Conservation (phyloP, 92 coral and sea anemone genomes). For the Actinernus sp. region DNA sequence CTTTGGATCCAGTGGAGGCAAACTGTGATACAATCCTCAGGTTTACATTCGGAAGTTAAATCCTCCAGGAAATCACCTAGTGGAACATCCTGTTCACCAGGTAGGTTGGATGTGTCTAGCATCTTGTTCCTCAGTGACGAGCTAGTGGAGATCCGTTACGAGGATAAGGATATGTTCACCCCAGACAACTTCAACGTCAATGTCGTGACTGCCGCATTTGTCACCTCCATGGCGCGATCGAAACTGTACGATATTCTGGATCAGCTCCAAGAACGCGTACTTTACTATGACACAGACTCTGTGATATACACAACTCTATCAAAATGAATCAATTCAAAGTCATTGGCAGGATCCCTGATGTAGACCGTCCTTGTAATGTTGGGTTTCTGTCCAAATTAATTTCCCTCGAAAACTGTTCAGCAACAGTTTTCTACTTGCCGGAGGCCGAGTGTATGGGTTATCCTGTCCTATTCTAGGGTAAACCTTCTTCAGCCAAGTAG, state of each 20-base stretch:
- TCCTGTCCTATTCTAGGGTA: slow-evolving; percentile 16
- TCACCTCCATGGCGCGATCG: slow-evolving; percentile 8
- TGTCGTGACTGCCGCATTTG: slow-evolving; percentile 7
- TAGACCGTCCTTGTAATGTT: slow-evolving; percentile 50
- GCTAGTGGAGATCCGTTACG: slow-evolving; percentile 5
- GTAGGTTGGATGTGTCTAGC: background rate
- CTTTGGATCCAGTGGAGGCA: slow-evolving; percentile 43
- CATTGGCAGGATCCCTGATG: too few relatives aligned
- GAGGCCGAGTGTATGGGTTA: slow-evolving; percentile 47
- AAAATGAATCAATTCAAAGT: too few relatives aligned
- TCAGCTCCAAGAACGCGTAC: slow-evolving; percentile 26
- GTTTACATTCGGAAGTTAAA: slow-evolving; percentile 30
- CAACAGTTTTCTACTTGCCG: slow-evolving; percentile 61
- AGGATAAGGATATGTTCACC: slow-evolving; percentile 33
- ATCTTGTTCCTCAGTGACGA: background rate
- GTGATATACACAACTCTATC: too few relatives aligned
- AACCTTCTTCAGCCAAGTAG: slow-evolving; percentile 37
- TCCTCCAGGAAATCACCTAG: slow-evolving; percentile 47
- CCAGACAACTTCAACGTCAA: slow-evolving; percentile 19
- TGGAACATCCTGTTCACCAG: background rate
- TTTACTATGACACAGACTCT: too few relatives aligned
- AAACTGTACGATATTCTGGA: slow-evolving; percentile 31
- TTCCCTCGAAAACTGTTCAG: slow-evolving; percentile 52
- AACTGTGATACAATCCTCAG: slow-evolving; percentile 13
- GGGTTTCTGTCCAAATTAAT: slow-evolving; percentile 47